phyloP scores from a whole-genome alignment of 1,140 invertebrate species.

The Drosophila quadrilineata region DNA sequence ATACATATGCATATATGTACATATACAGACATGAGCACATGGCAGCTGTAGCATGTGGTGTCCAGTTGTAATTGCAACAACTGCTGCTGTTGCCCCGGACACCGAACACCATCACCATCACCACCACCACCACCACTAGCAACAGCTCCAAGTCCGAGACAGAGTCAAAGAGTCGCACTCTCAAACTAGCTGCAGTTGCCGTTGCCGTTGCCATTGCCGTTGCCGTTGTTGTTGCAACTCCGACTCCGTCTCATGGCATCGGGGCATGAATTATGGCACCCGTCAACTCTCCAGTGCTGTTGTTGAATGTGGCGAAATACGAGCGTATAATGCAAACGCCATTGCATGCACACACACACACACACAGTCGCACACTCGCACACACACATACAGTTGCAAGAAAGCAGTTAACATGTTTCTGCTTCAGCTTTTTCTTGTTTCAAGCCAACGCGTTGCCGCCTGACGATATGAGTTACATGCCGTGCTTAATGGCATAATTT shows the following conservation, averaged over 20 bases:
- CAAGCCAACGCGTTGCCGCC: conserved; percentile 70
- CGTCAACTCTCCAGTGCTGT: conserved; percentile 74
- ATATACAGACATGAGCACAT: conserved; percentile 42
- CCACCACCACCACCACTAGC: conserved; percentile 2
- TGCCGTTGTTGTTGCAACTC: too few relatives aligned
- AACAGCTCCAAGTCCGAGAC: neutral
- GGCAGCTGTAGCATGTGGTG: conserved; percentile 77
- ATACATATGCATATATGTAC: too few relatives aligned
- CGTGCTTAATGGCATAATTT: conserved; percentile 81
- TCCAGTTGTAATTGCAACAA: conserved; percentile 79
- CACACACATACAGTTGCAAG: conserved; percentile 33
- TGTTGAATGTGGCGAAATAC: conserved; percentile 80
- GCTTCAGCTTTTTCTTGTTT: conserved; percentile 75
- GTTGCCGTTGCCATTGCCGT: too few relatives aligned
- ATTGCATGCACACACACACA: conserved; percentile 63
- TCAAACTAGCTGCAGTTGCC: conserved; percentile 24
- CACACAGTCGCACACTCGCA: conserved; percentile 20
- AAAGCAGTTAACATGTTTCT: conserved; percentile 78
- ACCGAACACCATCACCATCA: neutral
- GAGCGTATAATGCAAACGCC: conserved; percentile 79
- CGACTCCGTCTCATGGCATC: too few relatives aligned
- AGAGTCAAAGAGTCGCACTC: conserved; percentile 9
- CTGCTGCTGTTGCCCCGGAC: conserved; percentile 50
- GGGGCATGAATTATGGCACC: conserved; percentile 75
- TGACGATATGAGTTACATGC: conserved; percentile 81